Evolutionary conservation across 2,113 vertebrate species (phyloP).

Genomic region (Odocoileus hemionus): DNA sequence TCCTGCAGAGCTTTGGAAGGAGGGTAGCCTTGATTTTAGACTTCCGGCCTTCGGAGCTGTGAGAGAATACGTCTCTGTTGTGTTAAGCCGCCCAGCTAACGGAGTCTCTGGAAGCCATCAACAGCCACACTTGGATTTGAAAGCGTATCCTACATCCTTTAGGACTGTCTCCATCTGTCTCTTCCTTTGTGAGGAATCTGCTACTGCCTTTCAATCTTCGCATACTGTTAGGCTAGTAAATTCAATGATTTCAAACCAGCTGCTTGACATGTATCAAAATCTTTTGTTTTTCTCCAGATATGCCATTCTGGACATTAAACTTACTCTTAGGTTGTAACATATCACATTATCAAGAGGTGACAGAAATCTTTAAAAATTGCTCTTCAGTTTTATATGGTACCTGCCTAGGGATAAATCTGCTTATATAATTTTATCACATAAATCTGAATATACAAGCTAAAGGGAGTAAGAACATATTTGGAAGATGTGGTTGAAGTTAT

Average conservation of each 20-base stretch:
- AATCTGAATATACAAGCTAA: neutral
- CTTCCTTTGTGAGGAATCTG: neutral
- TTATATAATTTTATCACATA: neutral
- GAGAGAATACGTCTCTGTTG: neutral
- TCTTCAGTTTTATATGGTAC: neutral
- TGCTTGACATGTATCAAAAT: fast-evolving
- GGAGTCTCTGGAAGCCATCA: neutral
- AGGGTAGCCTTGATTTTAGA: fast-evolving
- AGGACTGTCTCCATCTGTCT: neutral
- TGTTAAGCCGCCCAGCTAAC: neutral
- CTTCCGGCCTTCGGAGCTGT: fast-evolving
- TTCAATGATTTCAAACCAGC: neutral
- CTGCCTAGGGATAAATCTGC: neutral
- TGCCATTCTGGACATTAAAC: neutral
- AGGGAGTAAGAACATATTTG: neutral
- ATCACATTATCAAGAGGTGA: neutral
- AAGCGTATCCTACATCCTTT: neutral
- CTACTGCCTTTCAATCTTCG: neutral
- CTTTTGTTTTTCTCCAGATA: slow-evolving; percentile 33
- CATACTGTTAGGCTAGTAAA: neutral
- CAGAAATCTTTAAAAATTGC: neutral
- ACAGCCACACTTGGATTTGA: neutral
- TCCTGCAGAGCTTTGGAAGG: too few relatives aligned
- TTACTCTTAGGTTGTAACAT: neutral
- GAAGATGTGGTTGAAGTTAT: neutral